Evolutionary conservation across 1,140 invertebrate species (phyloP).

Genomic region (Daktulosphaira vitifoliae): DNA sequence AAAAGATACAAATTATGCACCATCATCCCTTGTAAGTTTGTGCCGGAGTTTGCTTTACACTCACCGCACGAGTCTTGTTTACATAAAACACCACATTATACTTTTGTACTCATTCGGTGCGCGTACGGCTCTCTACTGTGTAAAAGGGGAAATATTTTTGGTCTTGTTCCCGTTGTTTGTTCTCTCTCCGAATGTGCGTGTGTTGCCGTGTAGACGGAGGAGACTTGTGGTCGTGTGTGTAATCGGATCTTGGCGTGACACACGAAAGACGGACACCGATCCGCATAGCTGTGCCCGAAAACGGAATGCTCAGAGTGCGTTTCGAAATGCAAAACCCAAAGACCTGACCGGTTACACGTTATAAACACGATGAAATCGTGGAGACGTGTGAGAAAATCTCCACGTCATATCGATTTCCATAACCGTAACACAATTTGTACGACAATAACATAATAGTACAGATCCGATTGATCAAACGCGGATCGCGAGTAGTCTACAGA

Average conservation of each 20-base stretch:
- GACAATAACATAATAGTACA: no score
- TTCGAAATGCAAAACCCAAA: conserved; percentile 2
- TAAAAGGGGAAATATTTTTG: no score
- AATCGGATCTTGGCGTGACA: conserved; percentile 30
- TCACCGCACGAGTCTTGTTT: conserved; percentile 33
- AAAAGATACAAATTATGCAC: conserved; percentile 22
- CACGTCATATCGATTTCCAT: conserved; percentile 9
- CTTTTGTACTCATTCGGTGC: background rate
- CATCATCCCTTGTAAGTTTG: conserved; percentile 33
- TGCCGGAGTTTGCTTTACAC: conserved; percentile 26
- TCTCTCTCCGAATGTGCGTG: background rate
- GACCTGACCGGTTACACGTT: background rate
- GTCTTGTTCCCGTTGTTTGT: no score
- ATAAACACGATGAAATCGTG: background rate
- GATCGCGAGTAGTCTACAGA: no score
- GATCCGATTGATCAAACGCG: no score
- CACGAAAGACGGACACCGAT: conserved; percentile 30
- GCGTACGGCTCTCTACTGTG: background rate
- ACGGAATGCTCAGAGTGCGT: background rate
- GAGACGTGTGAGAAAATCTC: conserved; percentile 14
- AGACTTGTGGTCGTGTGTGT: conserved; percentile 17
- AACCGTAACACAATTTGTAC: no score
- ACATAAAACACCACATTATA: background rate
- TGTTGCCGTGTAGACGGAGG: background rate
- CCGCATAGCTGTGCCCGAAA: conserved; percentile 25